These are phyloP conservation scores for Yponomeuta evonymella DNA, from an alignment of 2,888 invertebrate genomes.

Conservation along the genomic window DNA sequence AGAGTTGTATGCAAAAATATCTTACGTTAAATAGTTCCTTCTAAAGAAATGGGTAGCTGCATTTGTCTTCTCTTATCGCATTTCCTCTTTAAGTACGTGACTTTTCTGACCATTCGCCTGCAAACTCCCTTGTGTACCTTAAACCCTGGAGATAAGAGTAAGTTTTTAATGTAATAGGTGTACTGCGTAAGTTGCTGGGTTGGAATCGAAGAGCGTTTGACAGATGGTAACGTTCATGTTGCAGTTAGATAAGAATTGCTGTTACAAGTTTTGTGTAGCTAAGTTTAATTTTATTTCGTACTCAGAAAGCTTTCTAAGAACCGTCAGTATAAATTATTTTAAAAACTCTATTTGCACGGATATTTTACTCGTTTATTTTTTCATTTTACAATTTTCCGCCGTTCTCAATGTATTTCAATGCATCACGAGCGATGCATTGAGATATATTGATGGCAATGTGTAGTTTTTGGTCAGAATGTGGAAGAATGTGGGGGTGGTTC, in stretches of 20 bases:
- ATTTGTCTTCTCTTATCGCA: slow-evolving; percentile 15
- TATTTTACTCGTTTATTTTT: no score
- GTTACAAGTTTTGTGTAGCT: no score
- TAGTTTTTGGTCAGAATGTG: no score
- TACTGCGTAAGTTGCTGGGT: neutral
- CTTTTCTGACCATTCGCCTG: neutral
- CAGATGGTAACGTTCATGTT: slow-evolving; percentile 45
- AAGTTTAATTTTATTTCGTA: no score
- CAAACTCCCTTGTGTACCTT: neutral
- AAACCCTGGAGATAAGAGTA: neutral
- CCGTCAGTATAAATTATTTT: no score
- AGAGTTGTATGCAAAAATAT: neutral
- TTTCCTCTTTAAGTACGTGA: slow-evolving; percentile 14
- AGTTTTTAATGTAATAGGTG: neutral
- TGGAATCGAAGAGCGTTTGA: slow-evolving; percentile 49
- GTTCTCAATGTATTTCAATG: no score
- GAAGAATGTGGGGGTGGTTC: no score
- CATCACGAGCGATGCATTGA: no score
- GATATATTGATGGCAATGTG: no score
- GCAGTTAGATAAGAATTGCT: neutral
- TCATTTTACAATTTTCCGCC: no score
- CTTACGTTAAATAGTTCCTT: slow-evolving; percentile 10
- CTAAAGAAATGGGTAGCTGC: slow-evolving; percentile 10
- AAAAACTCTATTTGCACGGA: no score
- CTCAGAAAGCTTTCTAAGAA: no score